These are phyloP conservation scores for Trematocara unimaculatum DNA, from an alignment of 2,113 vertebrate species.

Conservation along the genomic window DNA sequence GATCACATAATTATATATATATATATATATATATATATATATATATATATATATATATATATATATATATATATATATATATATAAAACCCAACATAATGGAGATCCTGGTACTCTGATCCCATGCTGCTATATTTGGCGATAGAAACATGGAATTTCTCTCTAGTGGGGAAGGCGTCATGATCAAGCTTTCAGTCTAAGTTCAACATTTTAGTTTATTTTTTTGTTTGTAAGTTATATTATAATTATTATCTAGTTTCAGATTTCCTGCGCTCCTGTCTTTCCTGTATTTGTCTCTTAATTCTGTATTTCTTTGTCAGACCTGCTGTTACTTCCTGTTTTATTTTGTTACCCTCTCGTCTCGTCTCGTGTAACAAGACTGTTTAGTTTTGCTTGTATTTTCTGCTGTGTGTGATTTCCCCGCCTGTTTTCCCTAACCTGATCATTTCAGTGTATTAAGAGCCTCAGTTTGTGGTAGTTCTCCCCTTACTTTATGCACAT, in stretches of 20 bases:
- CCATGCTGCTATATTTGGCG: neutral
- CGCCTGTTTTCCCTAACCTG: neutral
- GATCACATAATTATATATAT: too few relatives aligned
- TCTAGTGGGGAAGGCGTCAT: accelerated
- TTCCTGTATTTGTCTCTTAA: neutral
- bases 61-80: neutral
- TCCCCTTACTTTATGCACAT: neutral
- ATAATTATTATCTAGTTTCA: neutral
- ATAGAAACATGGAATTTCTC: neutral
- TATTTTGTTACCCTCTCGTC: neutral
- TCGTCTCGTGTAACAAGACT: neutral
- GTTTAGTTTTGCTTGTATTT: neutral
- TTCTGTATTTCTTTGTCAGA: neutral
- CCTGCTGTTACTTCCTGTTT: neutral
- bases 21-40: too few relatives aligned
- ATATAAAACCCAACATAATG: accelerated
- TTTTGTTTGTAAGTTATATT: neutral
- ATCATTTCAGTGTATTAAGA: neutral
- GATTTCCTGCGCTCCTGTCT: neutral
- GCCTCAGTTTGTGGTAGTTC: neutral
- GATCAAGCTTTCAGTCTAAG: neutral
- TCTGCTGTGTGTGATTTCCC: neutral
- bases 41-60: too few relatives aligned
- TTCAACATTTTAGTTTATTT: neutral
- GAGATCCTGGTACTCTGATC: neutral